Percentiles rank a stretch among this genome's conserved stretches.
Conservation (phyloP, 1,140 invertebrate species). For the Drosophila malerkotliana region DNA sequence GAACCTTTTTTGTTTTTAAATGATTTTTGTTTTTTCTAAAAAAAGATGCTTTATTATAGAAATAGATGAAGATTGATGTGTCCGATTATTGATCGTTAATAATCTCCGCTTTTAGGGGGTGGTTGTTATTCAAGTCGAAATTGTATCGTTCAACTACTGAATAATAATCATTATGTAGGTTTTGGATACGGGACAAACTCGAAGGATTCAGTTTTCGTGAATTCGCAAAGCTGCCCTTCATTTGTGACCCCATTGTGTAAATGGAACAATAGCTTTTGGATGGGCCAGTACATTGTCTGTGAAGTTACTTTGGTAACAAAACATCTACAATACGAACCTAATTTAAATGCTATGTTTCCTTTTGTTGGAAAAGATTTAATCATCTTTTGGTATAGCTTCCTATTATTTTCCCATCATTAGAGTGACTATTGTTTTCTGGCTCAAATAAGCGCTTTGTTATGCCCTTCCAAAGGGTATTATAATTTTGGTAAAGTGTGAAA, state of each 20-base stretch:
- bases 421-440: slow-evolving; percentile 65
- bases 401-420: slow-evolving; percentile 72
- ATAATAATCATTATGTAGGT: not conserved
- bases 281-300: slow-evolving; percentile 19
- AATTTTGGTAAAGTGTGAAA: too few species aligned
- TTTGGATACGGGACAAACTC: slow-evolving; percentile 15
- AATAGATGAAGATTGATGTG: slow-evolving; percentile 77
- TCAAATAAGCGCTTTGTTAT: slow-evolving; percentile 40
- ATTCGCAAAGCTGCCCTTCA: slow-evolving; percentile 40
- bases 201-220: slow-evolving; percentile 8
- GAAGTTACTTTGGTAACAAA: slow-evolving; percentile 74
- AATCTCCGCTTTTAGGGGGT: slow-evolving; percentile 42
- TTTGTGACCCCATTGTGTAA: slow-evolving; percentile 71
- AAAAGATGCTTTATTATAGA: too few species aligned
- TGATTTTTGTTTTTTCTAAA: too few species aligned
- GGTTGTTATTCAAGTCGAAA: not conserved
- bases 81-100: slow-evolving; percentile 64
- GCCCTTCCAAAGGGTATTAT: too few species aligned
- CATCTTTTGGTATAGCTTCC: slow-evolving; percentile 47
- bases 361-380: slow-evolving; percentile 78
- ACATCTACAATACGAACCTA: slow-evolving; percentile 75
- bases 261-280: slow-evolving; percentile 54
- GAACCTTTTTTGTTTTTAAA: too few species aligned
- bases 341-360: slow-evolving; percentile 79
- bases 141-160: not conserved